A percentile compares a stretch with the other conserved stretches of the same genome.
Evolutionary conservation across 2,888 invertebrate species (phyloP).

Genomic region (Caenorhabditis sp.): DNA sequence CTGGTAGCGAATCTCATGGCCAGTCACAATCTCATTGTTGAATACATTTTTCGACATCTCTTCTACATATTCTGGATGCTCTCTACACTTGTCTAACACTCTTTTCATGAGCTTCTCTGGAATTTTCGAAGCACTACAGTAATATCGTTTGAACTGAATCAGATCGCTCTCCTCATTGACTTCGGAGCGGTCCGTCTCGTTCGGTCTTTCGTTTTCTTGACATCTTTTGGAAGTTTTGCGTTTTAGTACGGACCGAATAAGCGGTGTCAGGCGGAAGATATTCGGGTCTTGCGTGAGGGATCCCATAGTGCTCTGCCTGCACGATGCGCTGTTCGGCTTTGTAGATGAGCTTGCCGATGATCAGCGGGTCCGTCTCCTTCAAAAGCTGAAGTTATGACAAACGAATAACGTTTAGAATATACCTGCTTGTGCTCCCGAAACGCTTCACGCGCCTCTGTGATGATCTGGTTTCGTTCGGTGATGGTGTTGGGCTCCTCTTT

Average conservation of each 20-base stretch:
- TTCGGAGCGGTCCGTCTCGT: conserved; percentile 40
- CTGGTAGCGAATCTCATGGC: conserved; percentile 52
- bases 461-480: conserved; percentile 69
- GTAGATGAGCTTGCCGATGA: conserved; percentile 73
- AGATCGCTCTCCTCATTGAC: neutral
- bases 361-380: conserved; percentile 66
- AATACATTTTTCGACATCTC: conserved; percentile 41
- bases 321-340: conserved; percentile 75
- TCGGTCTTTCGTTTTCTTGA: conserved; percentile 63
- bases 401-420: neutral
- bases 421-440: conserved; percentile 75
- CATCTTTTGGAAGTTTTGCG: conserved; percentile 64
- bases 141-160: conserved; percentile 42
- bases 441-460: conserved; percentile 70
- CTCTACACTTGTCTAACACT: conserved; percentile 24
- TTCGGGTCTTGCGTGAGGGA: conserved; percentile 78
- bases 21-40: conserved; percentile 34
- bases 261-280: conserved; percentile 79
- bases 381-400: conserved; percentile 4
- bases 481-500: conserved; percentile 70
- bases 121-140: conserved; percentile 61
- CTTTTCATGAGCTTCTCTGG: conserved; percentile 30
- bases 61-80: neutral
- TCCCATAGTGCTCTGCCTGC: conserved; percentile 79
- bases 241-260: conserved; percentile 70